Evolutionary conservation across 2,797 vertebrate genomes (phyloP).

Genomic region (Syngnathus rostellatus): DNA sequence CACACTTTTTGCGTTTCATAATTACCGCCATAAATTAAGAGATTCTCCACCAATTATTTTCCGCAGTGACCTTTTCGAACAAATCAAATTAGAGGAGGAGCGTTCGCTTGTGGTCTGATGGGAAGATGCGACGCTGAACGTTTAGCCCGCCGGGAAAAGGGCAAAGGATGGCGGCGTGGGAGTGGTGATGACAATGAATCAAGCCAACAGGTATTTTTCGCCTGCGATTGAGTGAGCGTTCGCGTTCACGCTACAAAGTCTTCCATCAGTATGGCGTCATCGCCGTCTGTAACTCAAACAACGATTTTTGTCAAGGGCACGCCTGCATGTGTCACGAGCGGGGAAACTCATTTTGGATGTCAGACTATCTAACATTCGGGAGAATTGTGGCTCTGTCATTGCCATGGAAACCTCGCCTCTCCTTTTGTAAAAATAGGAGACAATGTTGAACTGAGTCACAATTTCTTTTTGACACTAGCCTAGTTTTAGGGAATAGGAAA

Average conservation of each 20-base stretch:
- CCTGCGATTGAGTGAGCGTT: neutral
- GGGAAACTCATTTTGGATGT: neutral
- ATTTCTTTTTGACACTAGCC: neutral
- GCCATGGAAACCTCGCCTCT: neutral
- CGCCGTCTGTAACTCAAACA: neutral
- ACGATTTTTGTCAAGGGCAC: neutral
- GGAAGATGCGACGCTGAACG: slow-evolving; percentile 4
- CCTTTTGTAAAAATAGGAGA: neutral
- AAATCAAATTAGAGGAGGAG: slow-evolving; percentile 48
- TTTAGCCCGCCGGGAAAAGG: slow-evolving; percentile 14
- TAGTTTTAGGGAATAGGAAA: neutral
- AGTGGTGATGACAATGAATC: slow-evolving; percentile 15
- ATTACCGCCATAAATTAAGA: slow-evolving; percentile 43
- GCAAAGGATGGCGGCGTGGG: slow-evolving; percentile 12
- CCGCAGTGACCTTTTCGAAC: slow-evolving; percentile 36
- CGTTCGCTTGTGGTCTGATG: slow-evolving; percentile 7
- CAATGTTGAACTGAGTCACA: neutral
- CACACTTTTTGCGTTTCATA: slow-evolving; percentile 36
- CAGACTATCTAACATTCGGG: neutral
- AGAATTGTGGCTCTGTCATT: neutral
- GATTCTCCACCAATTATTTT: slow-evolving; percentile 10
- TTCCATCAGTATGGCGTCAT: neutral
- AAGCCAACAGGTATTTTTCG: neutral
- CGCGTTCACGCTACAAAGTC: neutral
- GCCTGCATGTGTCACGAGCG: neutral